Conservation (phyloP, 2,113 vertebrate genomes). For the Caretta caretta region DNA sequence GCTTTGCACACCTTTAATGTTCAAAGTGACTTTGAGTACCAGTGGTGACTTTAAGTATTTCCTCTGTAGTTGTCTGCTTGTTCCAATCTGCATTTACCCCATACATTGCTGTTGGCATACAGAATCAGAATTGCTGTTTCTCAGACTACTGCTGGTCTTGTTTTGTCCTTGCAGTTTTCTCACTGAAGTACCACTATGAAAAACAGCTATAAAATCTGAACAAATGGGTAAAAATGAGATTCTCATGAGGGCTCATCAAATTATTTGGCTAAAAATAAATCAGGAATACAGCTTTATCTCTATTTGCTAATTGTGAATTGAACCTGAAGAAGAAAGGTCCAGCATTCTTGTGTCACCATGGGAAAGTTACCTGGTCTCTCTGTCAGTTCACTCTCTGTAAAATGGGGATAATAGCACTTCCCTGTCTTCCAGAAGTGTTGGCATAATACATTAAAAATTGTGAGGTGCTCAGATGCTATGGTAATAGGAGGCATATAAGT, state of each 20-base stretch:
- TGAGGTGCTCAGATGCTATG: conserved; percentile 18
- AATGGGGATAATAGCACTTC: not conserved
- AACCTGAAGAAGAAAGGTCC: not conserved
- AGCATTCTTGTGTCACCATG: not conserved
- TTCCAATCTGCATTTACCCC: not conserved
- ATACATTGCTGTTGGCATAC: not conserved
- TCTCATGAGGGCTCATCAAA: not conserved
- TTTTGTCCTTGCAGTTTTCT: not conserved
- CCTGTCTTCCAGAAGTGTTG: not conserved
- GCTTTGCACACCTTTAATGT: not conserved
- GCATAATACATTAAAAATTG: not conserved
- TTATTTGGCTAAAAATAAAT: not conserved
- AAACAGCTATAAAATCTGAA: not conserved
- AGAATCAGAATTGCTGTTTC: not conserved
- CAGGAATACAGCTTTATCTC: not conserved
- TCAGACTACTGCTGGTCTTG: not conserved
- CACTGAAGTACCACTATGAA: not conserved
- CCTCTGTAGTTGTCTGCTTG: not conserved
- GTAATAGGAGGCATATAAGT: not conserved
- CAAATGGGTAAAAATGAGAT: not conserved
- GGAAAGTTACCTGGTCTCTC: not conserved
- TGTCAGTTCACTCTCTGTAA: not conserved
- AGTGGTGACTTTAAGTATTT: not conserved
- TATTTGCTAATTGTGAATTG: not conserved
- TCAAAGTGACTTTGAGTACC: conserved; percentile 7